Evolutionary conservation across 2,888 invertebrate genomes (phyloP).

Genomic region (Eristalis arbustorum): DNA sequence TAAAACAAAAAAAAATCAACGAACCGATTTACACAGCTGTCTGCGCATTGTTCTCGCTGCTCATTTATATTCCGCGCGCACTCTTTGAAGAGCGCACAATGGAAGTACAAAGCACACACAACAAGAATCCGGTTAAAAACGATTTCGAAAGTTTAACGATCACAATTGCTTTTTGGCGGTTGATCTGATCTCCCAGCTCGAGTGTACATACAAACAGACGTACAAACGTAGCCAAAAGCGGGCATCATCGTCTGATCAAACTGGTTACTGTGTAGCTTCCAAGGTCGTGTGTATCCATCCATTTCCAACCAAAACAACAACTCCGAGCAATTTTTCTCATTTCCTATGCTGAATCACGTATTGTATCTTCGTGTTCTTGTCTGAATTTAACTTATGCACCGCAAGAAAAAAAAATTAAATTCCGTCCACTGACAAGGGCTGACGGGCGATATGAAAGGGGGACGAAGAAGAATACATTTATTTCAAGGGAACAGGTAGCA

Average conservation of each 20-base stretch:
- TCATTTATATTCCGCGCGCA: background rate
- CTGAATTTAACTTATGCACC: background rate
- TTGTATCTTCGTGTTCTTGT: slow-evolving; percentile 18
- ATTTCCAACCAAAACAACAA: slow-evolving; percentile 45
- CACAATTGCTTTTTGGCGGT: slow-evolving; percentile 57
- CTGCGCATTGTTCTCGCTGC: slow-evolving; percentile 3
- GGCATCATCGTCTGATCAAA: slow-evolving; percentile 37
- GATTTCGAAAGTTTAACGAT: slow-evolving; percentile 57
- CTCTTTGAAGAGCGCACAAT: background rate
- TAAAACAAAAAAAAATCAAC: background rate
- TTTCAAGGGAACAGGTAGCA: slow-evolving; percentile 55
- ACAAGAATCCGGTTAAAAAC: slow-evolving; percentile 54
- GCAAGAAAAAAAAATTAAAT: background rate
- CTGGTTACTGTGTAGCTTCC: slow-evolving; percentile 46
- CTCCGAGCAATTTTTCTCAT: slow-evolving; percentile 29
- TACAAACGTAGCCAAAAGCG: slow-evolving; percentile 6
- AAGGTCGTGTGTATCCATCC: slow-evolving; percentile 67
- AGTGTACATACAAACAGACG: background rate
- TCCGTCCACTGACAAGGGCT: background rate
- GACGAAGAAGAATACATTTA: slow-evolving; percentile 16
- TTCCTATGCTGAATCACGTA: slow-evolving; percentile 52
- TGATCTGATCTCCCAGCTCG: slow-evolving; percentile 30
- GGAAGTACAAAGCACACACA: background rate
- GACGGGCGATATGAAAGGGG: background rate
- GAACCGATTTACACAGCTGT: slow-evolving; percentile 9